Evolutionary conservation across 2,888 invertebrate genomes (phyloP), one percentile per base, ranked within the genome.

Genomic region (Cheilosia pagana): DNA sequence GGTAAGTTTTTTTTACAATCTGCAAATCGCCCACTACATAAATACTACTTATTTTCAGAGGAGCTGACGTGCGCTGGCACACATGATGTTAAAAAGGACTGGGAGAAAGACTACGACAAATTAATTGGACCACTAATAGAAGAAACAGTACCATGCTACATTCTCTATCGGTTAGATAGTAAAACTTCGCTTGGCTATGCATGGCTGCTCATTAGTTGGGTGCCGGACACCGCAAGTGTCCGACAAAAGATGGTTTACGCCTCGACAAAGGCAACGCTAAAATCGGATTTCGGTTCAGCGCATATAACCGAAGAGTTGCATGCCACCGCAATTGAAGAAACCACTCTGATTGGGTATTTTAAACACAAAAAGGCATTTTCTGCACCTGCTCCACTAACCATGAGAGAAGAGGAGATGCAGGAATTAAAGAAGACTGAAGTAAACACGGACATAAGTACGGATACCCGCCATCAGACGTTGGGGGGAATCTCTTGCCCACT

Each of bases 171-270:
- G 86, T 93, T 97, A 87, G 97, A 97, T 89, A 93, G 94, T 23
- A 95, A 95, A 89, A 95, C 95, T 87, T 94, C 96, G 12, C 93
- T 95, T 7, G 97, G 97, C 0, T 95, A 96, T 91, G 96, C 98
- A 89, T 99, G 99, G 99, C 91, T 99, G 8, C 93, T 98, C 68
- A 95, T 98, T 68, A 96, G 96, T 88, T 99, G 98, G 97, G 97
- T 96, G 0, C 99, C 99, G 0, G 99, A 99, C 89, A 94, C 94
- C 74, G 96, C 98, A 0, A 95, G 96, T 0, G 96, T 99, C 3
- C 93, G 99, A 75, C 88, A 88, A 35, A 99, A 99, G 92, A 99
- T 99, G 99, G 93, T 99, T 68, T 98, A 98, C 89, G 99, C 99
- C 0, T 98, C 98, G 0, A 99, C 99, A 0, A 98, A 98, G 92